Evolutionary conservation across 2,888 invertebrate genomes (phyloP).

Genomic region (Macrophya annulata): DNA sequence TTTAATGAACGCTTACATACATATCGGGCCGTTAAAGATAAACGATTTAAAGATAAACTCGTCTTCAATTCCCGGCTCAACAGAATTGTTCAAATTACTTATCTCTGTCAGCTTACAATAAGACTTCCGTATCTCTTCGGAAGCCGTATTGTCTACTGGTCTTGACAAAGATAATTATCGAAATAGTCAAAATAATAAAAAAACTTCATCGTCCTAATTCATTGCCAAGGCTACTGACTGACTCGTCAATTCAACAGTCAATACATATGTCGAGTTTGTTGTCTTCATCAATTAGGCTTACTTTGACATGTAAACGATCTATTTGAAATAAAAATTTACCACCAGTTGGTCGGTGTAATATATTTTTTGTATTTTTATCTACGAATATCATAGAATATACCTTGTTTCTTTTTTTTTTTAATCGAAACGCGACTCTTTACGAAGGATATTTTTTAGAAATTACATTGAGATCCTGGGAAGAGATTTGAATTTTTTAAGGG

Average conservation of each 20-base stretch:
- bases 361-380: neutral
- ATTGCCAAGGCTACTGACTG: slow-evolving; percentile 33
- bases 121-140: slow-evolving; percentile 22
- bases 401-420: neutral
- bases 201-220: slow-evolving; percentile 13
- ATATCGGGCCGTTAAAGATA: neutral
- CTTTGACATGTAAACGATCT: neutral
- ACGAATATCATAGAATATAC: neutral
- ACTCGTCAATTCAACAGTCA: neutral
- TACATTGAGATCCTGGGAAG: neutral
- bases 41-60: neutral
- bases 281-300: neutral
- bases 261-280: neutral
- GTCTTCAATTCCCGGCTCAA: neutral
- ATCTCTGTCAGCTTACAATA: slow-evolving; percentile 4
- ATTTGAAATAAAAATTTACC: neutral
- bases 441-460: no score
- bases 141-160: neutral
- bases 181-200: neutral
- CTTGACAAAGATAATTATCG: slow-evolving; percentile 26
- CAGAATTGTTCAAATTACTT: neutral
- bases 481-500: neutral
- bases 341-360: neutral
- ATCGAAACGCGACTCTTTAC: neutral
- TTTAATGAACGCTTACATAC: neutral